phyloP scores from a whole-genome alignment of 2,113 vertebrate species.

The Trematocara macrostoma region DNA sequence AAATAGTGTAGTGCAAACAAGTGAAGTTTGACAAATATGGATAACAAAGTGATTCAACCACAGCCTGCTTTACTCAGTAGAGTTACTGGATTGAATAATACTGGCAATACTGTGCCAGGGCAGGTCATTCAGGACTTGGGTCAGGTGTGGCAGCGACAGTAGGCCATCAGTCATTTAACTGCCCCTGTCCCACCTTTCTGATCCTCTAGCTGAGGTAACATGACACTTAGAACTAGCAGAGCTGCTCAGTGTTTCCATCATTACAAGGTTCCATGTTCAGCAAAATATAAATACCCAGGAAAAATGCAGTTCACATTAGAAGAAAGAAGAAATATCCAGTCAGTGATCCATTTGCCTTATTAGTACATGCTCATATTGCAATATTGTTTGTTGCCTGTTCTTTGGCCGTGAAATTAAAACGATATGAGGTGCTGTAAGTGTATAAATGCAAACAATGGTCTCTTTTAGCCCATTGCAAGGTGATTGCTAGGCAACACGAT shows the following conservation, averaged over 20 bases:
- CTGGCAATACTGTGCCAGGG: neutral
- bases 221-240: neutral
- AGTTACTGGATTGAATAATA: neutral
- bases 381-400: neutral
- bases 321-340: neutral
- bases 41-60: neutral
- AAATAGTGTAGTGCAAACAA: neutral
- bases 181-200: neutral
- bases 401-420: neutral
- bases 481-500: neutral
- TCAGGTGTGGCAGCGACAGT: neutral
- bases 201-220: conserved; percentile 33
- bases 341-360: neutral
- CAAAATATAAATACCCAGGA: conserved; percentile 3
- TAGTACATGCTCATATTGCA: neutral
- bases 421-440: neutral
- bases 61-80: neutral
- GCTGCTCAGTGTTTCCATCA: neutral
- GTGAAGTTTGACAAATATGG: neutral
- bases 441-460: neutral
- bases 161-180: conserved; percentile 10
- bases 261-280: conserved; percentile 11
- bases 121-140: neutral
- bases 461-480: neutral
- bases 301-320: neutral